Evolutionary conservation across 2,797 vertebrate genomes (phyloP).

Genomic region (Phataginus tetradactyla): DNA sequence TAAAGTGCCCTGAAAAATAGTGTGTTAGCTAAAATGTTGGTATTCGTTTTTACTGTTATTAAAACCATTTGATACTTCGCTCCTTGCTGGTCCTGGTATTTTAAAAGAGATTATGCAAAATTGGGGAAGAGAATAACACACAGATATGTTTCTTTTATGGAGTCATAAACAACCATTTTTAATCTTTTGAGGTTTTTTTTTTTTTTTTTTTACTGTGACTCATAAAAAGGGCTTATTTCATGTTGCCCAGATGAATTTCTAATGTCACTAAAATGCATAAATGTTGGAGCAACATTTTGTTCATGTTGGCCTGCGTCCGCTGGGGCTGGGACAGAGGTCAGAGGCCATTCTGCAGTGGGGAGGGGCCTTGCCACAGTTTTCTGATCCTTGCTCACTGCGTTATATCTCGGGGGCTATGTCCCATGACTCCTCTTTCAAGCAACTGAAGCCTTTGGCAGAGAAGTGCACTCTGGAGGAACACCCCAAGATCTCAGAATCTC

Average conservation of each 20-base stretch:
- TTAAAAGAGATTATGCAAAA: neutral
- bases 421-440: neutral
- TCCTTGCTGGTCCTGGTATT: fast-evolving
- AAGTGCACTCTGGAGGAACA: neutral
- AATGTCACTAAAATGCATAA: neutral
- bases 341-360: neutral
- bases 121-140: neutral
- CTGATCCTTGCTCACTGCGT: neutral
- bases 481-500: neutral
- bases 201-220: conserved; percentile 9
- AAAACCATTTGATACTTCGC: neutral
- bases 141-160: conserved; percentile 40
- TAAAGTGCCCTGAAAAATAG: neutral
- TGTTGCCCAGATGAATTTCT: conserved; percentile 38
- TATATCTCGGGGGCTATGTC: fast-evolving
- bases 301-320: neutral
- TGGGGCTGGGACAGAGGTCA: neutral
- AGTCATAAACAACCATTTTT: conserved; percentile 53
- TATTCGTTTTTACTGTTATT: neutral
- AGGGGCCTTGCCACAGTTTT: neutral
- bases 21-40: neutral
- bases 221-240: conserved; percentile 65
- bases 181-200: neutral
- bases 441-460: neutral
- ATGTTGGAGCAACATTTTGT: fast-evolving